Evolutionary conservation across 2,888 invertebrate species (phyloP).

Genomic region (Volucella inanis): DNA sequence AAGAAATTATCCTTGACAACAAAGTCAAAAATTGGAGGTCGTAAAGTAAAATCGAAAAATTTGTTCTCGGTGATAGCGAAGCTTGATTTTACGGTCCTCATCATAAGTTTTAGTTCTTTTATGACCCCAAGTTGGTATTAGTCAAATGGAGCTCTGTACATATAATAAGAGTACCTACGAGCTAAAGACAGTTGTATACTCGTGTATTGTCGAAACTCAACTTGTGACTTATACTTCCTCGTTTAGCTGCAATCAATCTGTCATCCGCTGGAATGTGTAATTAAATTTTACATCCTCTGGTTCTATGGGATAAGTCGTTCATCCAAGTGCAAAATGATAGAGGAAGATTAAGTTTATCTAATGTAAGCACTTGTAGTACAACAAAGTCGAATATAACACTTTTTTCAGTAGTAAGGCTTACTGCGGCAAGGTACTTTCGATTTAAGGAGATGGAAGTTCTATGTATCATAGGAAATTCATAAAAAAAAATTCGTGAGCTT

Average conservation of each 20-base stretch:
- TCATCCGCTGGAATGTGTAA: conserved; percentile 27
- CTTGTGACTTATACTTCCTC: neutral
- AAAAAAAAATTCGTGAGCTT: no score
- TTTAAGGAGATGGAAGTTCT: no score
- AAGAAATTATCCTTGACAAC: conserved; percentile 43
- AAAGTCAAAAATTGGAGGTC: conserved; percentile 58
- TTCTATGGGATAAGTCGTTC: conserved; percentile 5
- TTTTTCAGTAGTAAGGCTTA: no score
- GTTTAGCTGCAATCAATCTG: conserved; percentile 40
- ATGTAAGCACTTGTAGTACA: neutral
- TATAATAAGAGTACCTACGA: no score
- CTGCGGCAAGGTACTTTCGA: no score
- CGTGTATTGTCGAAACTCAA: neutral
- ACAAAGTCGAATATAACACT: neutral
- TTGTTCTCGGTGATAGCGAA: conserved; percentile 48
- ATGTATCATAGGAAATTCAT: no score
- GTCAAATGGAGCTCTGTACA: conserved; percentile 1
- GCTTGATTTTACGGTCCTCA: conserved; percentile 53
- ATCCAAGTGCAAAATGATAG: neutral
- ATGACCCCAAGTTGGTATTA: conserved; percentile 16
- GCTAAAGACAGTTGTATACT: no score
- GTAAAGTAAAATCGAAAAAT: conserved; percentile 65
- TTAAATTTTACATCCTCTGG: conserved; percentile 18
- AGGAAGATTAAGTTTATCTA: neutral
- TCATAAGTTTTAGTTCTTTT: conserved; percentile 63